Conservation (phyloP, 2,113 vertebrate species). For the Bothrops jararaca region DNA sequence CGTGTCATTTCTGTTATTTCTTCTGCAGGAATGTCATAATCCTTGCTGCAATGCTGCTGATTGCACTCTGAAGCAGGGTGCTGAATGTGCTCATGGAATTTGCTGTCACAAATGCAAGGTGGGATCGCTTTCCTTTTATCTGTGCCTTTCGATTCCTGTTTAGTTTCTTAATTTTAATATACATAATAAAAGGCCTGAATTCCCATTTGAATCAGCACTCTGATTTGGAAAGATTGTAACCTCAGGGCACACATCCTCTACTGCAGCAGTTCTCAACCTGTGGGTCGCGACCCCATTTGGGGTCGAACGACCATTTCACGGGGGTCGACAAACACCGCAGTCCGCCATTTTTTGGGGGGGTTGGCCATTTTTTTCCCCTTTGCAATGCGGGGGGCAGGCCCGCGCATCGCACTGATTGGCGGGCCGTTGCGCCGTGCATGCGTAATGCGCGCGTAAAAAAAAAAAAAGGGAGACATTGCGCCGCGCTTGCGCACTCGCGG, state of each 20-base stretch:
- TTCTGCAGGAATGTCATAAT: slow-evolving; percentile 85
- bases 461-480: too few species aligned
- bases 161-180: neutral
- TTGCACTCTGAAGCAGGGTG: slow-evolving; percentile 85
- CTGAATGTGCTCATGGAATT: slow-evolving; percentile 89
- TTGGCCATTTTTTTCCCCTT: too few species aligned
- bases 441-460: too few species aligned
- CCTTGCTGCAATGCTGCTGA: slow-evolving; percentile 90
- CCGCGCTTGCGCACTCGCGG: too few species aligned
- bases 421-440: too few species aligned
- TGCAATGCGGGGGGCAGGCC: too few species aligned
- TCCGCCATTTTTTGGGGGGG: too few species aligned
- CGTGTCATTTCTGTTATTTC: neutral
- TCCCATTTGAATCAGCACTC: neutral
- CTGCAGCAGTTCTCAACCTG: too few species aligned
- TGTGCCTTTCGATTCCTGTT: neutral
- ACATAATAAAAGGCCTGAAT: neutral
- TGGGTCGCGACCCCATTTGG: too few species aligned
- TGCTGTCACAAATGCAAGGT: slow-evolving; percentile 96
- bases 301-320: too few species aligned
- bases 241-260: neutral
- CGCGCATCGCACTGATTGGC: too few species aligned
- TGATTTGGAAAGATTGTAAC: neutral
- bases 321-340: too few species aligned
- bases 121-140: neutral